A percentile compares a stretch with the other conserved stretches of the same genome.
These are phyloP conservation scores for Anabas testudineus DNA, from an alignment of 2,797 vertebrate species.

Conservation along the genomic window DNA sequence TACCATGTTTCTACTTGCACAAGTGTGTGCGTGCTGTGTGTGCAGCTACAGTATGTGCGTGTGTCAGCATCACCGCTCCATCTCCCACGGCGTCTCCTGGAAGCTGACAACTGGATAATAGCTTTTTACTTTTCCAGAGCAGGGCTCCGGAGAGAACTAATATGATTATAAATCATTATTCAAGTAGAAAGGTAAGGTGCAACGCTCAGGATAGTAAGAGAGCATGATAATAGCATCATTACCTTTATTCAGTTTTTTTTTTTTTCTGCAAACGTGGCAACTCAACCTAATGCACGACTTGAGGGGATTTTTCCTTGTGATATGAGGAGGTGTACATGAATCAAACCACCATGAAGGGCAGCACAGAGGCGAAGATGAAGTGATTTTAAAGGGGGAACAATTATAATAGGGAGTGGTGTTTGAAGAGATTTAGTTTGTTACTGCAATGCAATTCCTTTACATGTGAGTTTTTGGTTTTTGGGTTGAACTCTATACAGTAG, in stretches of 20 bases:
- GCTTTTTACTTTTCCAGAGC: slow-evolving; percentile 96
- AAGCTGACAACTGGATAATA: slow-evolving; percentile 97
- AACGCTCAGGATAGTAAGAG: slow-evolving; percentile 87
- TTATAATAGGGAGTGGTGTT: slow-evolving; percentile 18
- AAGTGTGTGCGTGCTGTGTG: slow-evolving; percentile 31
- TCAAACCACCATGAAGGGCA: slow-evolving; percentile 38
- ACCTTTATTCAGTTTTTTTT: slow-evolving; percentile 87
- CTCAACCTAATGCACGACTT: slow-evolving; percentile 69
- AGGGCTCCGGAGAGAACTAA: slow-evolving; percentile 91
- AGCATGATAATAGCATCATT: slow-evolving; percentile 94
- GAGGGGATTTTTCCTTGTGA: slow-evolving; percentile 54
- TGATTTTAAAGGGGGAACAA: slow-evolving; percentile 43
- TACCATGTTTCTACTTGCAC: slow-evolving; percentile 31
- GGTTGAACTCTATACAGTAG: background rate
- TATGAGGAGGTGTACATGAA: slow-evolving; percentile 41
- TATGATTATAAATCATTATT: slow-evolving; percentile 99
- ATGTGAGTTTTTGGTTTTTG: background rate
- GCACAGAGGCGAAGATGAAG: slow-evolving; percentile 51
- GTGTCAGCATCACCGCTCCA: slow-evolving; percentile 87
- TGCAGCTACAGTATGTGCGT: slow-evolving; percentile 63
- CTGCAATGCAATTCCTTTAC: slow-evolving; percentile 10
- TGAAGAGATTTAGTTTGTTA: slow-evolving; percentile 42
- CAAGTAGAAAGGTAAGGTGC: slow-evolving; percentile 93
- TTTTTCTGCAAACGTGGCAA: slow-evolving; percentile 88
- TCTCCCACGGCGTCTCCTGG: slow-evolving; percentile 84